phyloP scores from a whole-genome alignment of 2,113 vertebrate species.

The Chaetops frenatus region DNA sequence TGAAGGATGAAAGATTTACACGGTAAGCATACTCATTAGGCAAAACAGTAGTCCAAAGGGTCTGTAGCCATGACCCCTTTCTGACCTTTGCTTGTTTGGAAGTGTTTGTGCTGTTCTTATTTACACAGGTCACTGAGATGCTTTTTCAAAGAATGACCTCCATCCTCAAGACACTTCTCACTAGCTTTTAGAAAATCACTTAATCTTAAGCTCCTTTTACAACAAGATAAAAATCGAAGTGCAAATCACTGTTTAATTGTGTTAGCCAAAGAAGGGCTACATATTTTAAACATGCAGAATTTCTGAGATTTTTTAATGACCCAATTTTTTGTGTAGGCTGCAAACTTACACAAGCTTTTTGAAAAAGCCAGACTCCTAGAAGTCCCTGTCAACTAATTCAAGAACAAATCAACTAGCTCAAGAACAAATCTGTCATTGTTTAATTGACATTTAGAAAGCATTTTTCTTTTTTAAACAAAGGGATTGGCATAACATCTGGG shows the following conservation, averaged over 20 bases:
- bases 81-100: constrained; percentile 89
- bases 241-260: constrained; percentile 39
- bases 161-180: constrained; percentile 70
- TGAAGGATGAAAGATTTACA: constrained; percentile 94
- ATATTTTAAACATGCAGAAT: background rate
- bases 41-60: constrained; percentile 70
- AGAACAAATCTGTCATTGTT: background rate
- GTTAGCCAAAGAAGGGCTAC: background rate
- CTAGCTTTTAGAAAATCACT: constrained; percentile 68
- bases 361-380: background rate
- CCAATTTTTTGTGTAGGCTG: background rate
- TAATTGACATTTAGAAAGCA: background rate
- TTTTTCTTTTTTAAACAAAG: background rate
- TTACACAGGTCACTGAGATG: constrained; percentile 79
- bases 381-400: background rate
- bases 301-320: background rate
- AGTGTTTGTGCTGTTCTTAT: constrained; percentile 82
- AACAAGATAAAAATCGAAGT: constrained; percentile 17
- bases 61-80: constrained; percentile 77
- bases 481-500: background rate
- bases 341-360: background rate
- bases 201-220: constrained; percentile 65
- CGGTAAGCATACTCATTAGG: constrained; percentile 79
- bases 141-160: constrained; percentile 76
- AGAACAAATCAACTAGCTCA: background rate